Evolutionary conservation across 2,888 invertebrate genomes (phyloP), one percentile per base, ranked within the genome.

Genomic region (Agrotis segetum): DNA sequence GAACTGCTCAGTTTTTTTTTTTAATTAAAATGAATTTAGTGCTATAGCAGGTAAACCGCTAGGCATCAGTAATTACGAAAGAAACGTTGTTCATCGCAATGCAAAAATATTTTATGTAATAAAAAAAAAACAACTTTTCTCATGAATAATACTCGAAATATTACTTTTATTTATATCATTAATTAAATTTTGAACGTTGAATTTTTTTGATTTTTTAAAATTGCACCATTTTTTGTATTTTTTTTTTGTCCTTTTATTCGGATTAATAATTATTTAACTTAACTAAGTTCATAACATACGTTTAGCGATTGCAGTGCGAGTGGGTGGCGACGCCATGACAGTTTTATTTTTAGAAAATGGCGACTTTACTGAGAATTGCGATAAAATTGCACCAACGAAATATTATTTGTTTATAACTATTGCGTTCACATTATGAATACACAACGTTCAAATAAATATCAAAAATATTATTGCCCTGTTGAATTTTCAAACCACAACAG

Each of bases 211-310:
- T 64, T 76, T 84, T 81, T 81, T 69, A n/a, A 75, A 83, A 85
- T 85, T 85, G 84, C 84, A 85, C 85, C 81, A 70, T 83, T 85
- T 85, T 82, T 80, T 68, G 53, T 72, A 53, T 29, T 34, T 64
- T 79, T 70, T 83, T 84, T 85, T 85, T 79, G 67, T 77, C 76
- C 67, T 75, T 74, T 59, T 79, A 34, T 68, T 71, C 66, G 55
- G 66, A 76, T 70, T 71, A 50, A 56, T 60, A 3, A 68, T 66
- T 67, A 79, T 67, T 65, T 66, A 69, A 81, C 84, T 78, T 81
- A 80, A 76, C 63, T 24, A 56, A 71, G 78, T 16, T 79, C 60
- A 58, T 77, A 73, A 74, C 82, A 84, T 85, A 79, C 83, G 73
- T 60, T 69, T 52, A 56, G 74, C 62, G 74, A 59, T 56, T 40